Base-by-base conservation (phyloP, 64 coral and sea anemone genomes). In the Montipora capricornis region DNA sequence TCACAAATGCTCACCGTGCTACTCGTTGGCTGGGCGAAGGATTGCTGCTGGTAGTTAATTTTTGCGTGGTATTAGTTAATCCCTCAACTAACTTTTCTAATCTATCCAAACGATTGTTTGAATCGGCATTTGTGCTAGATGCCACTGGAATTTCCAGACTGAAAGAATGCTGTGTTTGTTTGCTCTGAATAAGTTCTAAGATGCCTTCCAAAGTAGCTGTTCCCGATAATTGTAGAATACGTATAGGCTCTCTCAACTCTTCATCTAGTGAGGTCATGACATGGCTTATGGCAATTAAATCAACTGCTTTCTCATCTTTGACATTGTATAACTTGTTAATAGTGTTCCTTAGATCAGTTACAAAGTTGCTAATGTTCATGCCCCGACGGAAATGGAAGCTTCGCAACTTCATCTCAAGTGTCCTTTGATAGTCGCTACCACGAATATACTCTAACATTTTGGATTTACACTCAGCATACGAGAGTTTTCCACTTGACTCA, bases 251-350 rank as follows among this genome's bases (percentile, higher is more conserved):
- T 57, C 53, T 57, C 11, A 8, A 47, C 17, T 44, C 76, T 22
- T 79, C 88, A 20, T 90, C 74, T 20, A 90, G 59, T 5, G 88
- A 90, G 16, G 49, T 90, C 55, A 75, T 90, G 13, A 90, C 88
- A 90, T 79, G 88, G 47, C 26, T 90, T 5, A 90, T 90, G 22
- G 88, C 88, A 79, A 90, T 75, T 75, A 89, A 71, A 15, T 87
- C 84, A 17, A 74, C 73, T 37, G 84, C 84, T 87, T 74, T 87
- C 16, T 87, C 84, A 47, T 87, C 24, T 22, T 70, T 10, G 50
- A 87, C 68, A 20, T 87, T 49, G 50, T 87, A 87, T 1, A 87
- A 46, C 15, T 87, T 45, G 29, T 71, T 58, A 13, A 87, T 87
- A n/a, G 83, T 87, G 83, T 87, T 87, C 83, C 83, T 87, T 87